These are phyloP conservation scores for Dipodomys merriami DNA, from an alignment of 2,113 vertebrate genomes.

Conservation along the genomic window DNA sequence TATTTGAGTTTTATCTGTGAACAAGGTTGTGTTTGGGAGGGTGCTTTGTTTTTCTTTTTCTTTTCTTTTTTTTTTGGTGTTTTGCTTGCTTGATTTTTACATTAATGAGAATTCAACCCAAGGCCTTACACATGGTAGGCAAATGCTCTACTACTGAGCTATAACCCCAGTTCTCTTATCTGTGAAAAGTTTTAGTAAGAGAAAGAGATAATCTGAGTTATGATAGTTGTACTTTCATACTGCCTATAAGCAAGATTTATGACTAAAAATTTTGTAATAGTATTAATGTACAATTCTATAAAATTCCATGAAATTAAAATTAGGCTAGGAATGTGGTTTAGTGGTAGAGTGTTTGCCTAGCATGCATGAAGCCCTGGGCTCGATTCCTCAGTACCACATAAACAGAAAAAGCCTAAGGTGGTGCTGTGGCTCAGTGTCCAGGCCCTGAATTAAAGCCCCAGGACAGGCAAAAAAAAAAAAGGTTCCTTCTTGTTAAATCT, in stretches of 20 bases:
- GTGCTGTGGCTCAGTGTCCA: no score
- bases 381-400: no score
- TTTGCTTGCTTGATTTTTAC: no score
- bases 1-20: neutral
- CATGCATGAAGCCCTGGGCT: no score
- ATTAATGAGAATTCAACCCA: neutral
- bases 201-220: neutral
- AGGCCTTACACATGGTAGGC: neutral
- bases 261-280: neutral
- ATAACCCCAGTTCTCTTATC: neutral
- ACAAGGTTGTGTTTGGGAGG: neutral
- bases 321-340: no score
- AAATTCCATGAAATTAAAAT: no score
- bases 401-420: no score
- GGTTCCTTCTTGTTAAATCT: no score
- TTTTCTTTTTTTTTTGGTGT: no score
- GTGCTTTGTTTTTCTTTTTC: neutral
- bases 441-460: no score
- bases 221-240: neutral
- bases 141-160: neutral
- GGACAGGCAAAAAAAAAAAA: no score
- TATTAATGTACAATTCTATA: neutral
- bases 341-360: no score
- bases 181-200: constrained; percentile 1
- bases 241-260: neutral